A percentile compares a stretch with the other conserved stretches of the same genome.
Conservation (phyloP, 2,797 vertebrate species). For the Rhabdomys pumilio region DNA sequence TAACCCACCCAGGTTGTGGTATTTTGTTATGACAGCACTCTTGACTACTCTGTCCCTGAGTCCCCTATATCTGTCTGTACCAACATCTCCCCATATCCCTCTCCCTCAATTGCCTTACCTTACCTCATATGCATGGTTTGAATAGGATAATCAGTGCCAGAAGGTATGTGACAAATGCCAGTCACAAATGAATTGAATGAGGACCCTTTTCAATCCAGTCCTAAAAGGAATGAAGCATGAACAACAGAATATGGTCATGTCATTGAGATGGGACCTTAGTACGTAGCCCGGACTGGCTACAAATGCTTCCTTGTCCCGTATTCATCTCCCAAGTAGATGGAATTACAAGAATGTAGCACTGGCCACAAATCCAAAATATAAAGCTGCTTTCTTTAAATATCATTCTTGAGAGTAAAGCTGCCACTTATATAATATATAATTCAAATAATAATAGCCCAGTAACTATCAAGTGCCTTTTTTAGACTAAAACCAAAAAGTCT, state of each 20-base stretch:
- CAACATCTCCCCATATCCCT: neutral
- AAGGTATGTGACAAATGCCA: neutral
- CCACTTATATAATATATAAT: conserved; percentile 16
- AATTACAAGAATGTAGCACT: neutral
- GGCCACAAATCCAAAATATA: neutral
- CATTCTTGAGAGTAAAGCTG: neutral
- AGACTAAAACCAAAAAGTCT: neutral
- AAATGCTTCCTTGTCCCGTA: neutral
- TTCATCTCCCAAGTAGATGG: neutral
- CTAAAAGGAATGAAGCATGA: neutral
- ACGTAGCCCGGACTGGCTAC: neutral
- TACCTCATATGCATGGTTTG: neutral
- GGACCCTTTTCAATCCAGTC: neutral
- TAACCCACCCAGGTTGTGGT: neutral
- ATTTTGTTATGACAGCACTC: neutral
- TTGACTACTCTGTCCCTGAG: neutral
- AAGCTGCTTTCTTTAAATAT: neutral
- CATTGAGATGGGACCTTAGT: neutral
- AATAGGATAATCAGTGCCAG: neutral
- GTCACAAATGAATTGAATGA: neutral
- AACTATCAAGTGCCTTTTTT: conserved; percentile 18
- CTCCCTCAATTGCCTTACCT: neutral
- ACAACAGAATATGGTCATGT: neutral
- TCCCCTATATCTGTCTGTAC: neutral
- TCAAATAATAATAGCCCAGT: conserved; percentile 18